Evolutionary conservation across 2,797 vertebrate species (phyloP).

Genomic region (Myotis findleyi): DNA sequence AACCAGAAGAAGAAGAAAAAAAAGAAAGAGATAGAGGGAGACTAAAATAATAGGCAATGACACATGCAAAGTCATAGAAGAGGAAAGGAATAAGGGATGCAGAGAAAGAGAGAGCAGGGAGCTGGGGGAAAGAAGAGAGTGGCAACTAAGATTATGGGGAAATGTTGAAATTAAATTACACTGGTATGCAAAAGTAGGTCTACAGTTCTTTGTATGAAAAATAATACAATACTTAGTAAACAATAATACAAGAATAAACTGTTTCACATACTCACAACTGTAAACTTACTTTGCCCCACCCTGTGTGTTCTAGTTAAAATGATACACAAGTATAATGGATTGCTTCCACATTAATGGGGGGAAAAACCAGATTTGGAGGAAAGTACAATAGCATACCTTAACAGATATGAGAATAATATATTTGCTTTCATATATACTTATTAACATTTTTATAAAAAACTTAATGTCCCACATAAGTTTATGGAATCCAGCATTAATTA

Average conservation of each 20-base stretch:
- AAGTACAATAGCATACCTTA: neutral
- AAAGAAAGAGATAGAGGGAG: neutral
- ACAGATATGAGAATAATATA: neutral
- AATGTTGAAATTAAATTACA: neutral
- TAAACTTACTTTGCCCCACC: too few species aligned
- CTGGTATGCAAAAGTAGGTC: neutral
- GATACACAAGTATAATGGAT: neutral
- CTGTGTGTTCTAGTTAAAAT: conserved; percentile 7
- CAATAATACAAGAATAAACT: too few species aligned
- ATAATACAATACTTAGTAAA: too few species aligned
- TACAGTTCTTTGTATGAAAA: too few species aligned
- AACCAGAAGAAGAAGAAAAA: neutral
- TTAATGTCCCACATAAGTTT: neutral
- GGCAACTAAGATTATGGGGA: neutral
- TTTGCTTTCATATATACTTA: neutral
- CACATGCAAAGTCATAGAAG: neutral
- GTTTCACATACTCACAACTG: too few species aligned
- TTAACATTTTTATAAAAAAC: neutral
- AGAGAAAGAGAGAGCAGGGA: neutral
- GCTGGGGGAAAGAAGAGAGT: neutral
- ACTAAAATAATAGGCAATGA: neutral
- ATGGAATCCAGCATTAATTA: neutral
- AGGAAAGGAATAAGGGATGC: neutral
- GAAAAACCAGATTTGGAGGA: neutral
- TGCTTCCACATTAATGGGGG: neutral